phyloP scores from a whole-genome alignment of 2,888 invertebrate genomes.

The Chalcis sispes region DNA sequence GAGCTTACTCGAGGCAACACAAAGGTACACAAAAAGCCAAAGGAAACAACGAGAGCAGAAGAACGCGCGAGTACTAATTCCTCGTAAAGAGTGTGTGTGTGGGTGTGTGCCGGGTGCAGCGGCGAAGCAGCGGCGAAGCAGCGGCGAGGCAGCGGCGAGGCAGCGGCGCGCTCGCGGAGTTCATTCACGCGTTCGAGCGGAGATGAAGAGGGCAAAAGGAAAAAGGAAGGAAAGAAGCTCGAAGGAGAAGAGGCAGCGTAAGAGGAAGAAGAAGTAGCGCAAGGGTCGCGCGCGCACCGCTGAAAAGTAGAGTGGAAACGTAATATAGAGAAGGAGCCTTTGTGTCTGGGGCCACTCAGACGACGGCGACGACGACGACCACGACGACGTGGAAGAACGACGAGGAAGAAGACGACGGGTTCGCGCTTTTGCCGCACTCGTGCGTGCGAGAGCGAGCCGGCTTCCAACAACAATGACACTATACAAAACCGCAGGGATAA shows the following conservation, averaged over 20 bases:
- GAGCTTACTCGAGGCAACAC: neutral
- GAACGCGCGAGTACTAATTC: conserved; percentile 19
- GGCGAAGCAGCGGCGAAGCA: too few species aligned
- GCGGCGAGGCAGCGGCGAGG: neutral
- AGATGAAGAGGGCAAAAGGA: neutral
- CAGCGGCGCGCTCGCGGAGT: conserved; percentile 3
- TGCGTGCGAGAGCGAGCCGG: too few species aligned
- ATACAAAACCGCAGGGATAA: conserved; percentile 69
- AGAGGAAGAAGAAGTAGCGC: conserved; percentile 50
- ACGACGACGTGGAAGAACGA: too few species aligned
- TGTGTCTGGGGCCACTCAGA: conserved; percentile 70
- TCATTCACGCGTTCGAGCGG: conserved; percentile 43
- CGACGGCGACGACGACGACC: conserved; percentile 59
- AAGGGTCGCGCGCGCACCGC: conserved; percentile 54
- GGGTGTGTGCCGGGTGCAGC: too few species aligned
- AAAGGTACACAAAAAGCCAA: neutral
- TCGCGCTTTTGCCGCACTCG: too few species aligned
- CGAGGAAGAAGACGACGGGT: too few species aligned
- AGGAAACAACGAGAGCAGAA: neutral
- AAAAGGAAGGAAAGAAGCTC: neutral
- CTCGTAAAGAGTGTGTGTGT: conserved; percentile 13
- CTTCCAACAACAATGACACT: conserved; percentile 72
- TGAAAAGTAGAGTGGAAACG: conserved; percentile 73
- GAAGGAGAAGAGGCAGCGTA: neutral
- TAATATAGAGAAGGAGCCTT: conserved; percentile 71